Conservation (phyloP, 1,140 invertebrate species). For the Chelonus insularis region DNA sequence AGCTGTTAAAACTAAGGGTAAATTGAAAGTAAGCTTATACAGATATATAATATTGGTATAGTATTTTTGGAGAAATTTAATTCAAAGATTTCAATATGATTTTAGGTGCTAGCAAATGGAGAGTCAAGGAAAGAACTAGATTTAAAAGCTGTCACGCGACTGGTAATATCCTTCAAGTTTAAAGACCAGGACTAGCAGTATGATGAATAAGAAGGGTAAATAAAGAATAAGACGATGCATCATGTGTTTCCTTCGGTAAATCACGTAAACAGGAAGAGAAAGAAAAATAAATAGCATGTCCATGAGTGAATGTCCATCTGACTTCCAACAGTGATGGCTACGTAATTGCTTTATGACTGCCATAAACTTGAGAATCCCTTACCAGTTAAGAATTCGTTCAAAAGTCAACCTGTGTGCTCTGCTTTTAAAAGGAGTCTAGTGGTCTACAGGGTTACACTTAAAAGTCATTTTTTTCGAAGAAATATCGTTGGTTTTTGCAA, state of each 20-base stretch:
- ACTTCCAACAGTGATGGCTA: conserved; percentile 29
- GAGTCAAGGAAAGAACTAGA: no score
- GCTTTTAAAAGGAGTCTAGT: neutral
- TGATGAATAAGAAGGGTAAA: neutral
- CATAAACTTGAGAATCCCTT: conserved; percentile 31
- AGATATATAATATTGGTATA: no score
- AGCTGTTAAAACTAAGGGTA: no score
- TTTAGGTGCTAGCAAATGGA: no score
- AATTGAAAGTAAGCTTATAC: no score
- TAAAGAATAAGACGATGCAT: neutral
- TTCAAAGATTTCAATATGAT: no score
- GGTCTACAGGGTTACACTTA: neutral
- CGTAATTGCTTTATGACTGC: conserved; percentile 41
- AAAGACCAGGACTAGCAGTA: no score
- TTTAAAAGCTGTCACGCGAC: no score
- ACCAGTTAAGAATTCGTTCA: neutral
- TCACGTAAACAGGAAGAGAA: conserved; percentile 26
- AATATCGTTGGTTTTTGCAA: neutral
- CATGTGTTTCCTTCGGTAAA: conserved; percentile 28
- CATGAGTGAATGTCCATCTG: conserved; percentile 16
- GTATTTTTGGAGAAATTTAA: no score
- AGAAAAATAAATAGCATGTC: conserved; percentile 22
- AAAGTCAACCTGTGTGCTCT: neutral
- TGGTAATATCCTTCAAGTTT: no score
- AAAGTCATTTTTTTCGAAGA: neutral